Evolutionary conservation across 1,140 invertebrate species (phyloP).

Genomic region (Platorchestia sp.): DNA sequence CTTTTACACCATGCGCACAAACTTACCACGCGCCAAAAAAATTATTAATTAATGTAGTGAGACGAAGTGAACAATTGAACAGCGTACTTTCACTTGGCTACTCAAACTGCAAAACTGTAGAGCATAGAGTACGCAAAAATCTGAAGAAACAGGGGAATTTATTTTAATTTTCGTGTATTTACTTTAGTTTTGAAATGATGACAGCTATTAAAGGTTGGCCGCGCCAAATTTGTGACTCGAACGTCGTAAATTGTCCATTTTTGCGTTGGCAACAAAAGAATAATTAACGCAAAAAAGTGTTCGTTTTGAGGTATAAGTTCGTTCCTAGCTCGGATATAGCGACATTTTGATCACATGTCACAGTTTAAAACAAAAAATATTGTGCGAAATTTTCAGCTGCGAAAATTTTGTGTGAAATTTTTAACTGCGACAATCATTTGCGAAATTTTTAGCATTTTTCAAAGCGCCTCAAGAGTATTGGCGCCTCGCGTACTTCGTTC

Average conservation of each 20-base stretch:
- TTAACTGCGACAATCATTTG: too few relatives aligned
- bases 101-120: too few relatives aligned
- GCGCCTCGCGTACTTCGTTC: background rate
- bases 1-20: too few relatives aligned
- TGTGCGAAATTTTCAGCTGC: too few relatives aligned
- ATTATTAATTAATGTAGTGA: too few relatives aligned
- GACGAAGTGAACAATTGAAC: too few relatives aligned
- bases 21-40: too few relatives aligned
- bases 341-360: too few relatives aligned
- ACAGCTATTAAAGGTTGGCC: background rate
- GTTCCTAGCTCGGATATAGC: too few relatives aligned
- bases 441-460: background rate
- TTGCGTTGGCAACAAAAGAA: background rate
- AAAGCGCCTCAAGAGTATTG: background rate
- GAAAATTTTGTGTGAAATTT: too few relatives aligned
- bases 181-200: background rate
- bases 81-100: too few relatives aligned
- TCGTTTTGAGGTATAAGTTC: background rate
- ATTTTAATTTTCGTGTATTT: background rate
- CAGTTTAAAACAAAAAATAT: too few relatives aligned
- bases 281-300: background rate
- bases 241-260: background rate
- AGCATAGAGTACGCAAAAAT: background rate
- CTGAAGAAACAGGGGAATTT: background rate
- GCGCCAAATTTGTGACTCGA: background rate